A percentile compares a stretch with the other conserved stretches of the same genome.
Conservation (phyloP, 2,888 invertebrate genomes). For the Amphipoea oculea region DNA sequence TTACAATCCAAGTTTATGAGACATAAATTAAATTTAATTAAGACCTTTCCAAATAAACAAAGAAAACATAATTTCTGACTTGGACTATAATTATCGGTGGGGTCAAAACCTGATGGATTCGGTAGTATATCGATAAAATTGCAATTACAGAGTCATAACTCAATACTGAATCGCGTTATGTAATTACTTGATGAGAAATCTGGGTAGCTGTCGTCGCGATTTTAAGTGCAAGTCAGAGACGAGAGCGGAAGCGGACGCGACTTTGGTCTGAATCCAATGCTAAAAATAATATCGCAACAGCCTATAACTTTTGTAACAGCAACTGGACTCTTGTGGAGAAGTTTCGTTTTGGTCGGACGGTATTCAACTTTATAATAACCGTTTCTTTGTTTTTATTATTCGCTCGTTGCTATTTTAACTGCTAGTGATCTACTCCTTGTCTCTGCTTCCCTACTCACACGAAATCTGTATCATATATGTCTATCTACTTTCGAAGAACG, state of each 20-base stretch:
- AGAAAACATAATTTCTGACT: constrained; percentile 62
- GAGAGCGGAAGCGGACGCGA: background rate
- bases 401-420: too few relatives aligned
- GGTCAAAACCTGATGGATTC: constrained; percentile 67
- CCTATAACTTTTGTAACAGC: too few relatives aligned
- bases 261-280: background rate
- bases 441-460: too few relatives aligned
- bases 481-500: too few relatives aligned
- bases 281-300: too few relatives aligned
- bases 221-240: constrained; percentile 33
- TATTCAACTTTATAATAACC: too few relatives aligned
- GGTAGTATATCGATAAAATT: constrained; percentile 71
- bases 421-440: too few relatives aligned
- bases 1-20: constrained; percentile 44
- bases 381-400: too few relatives aligned
- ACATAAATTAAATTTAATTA: constrained; percentile 62
- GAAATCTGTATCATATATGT: too few relatives aligned
- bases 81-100: constrained; percentile 62
- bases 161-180: constrained; percentile 61
- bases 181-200: constrained; percentile 71
- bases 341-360: too few relatives aligned
- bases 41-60: constrained; percentile 67
- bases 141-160: constrained; percentile 72
- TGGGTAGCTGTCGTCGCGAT: constrained; percentile 55
- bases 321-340: too few relatives aligned